Percentiles rank a stretch among this genome's conserved stretches.
Conservation (phyloP, 2,797 vertebrate species). For the Lutjanus argentimaculatus region DNA sequence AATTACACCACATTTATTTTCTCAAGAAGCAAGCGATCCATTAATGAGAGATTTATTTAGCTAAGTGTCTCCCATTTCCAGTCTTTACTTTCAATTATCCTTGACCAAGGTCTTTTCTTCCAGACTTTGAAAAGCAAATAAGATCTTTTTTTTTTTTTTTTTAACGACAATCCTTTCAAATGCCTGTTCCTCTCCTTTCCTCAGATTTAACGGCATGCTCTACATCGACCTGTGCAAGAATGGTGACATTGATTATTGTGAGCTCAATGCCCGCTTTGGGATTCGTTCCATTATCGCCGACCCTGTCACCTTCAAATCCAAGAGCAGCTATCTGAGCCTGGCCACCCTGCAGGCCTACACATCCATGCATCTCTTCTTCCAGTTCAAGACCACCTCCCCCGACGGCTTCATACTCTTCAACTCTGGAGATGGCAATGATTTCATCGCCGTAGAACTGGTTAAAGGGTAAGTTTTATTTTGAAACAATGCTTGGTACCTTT, state of each 20-base stretch:
- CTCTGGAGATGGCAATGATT: constrained; percentile 98
- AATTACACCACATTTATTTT: background rate
- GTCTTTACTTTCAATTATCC: background rate
- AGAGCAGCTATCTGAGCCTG: constrained; percentile 97
- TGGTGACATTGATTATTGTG: constrained; percentile 97
- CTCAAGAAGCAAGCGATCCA: background rate
- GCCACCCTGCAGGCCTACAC: constrained; percentile 98
- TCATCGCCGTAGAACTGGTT: constrained; percentile 98
- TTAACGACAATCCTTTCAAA: background rate
- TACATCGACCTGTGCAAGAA: constrained; percentile 99
- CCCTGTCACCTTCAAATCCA: constrained; percentile 97
- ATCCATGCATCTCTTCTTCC: constrained; percentile 99
- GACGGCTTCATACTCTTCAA: constrained; percentile 99
- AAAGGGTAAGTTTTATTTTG: constrained; percentile 90
- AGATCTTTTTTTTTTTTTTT: background rate
- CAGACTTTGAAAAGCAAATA: background rate
- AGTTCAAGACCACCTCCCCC: constrained; percentile 97
- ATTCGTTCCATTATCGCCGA: constrained; percentile 98
- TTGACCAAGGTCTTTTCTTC: background rate
- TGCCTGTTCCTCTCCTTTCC: constrained; percentile 10
- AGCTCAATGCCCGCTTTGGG: constrained; percentile 97
- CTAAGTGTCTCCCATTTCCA: background rate
- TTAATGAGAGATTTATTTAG: background rate
- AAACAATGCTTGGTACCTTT: background rate
- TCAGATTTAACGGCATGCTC: constrained; percentile 96